Percentiles rank a stretch among this genome's conserved stretches.
Conservation (phyloP, 2,888 invertebrate genomes). For the Spatulosminthurus flaviceps region DNA sequence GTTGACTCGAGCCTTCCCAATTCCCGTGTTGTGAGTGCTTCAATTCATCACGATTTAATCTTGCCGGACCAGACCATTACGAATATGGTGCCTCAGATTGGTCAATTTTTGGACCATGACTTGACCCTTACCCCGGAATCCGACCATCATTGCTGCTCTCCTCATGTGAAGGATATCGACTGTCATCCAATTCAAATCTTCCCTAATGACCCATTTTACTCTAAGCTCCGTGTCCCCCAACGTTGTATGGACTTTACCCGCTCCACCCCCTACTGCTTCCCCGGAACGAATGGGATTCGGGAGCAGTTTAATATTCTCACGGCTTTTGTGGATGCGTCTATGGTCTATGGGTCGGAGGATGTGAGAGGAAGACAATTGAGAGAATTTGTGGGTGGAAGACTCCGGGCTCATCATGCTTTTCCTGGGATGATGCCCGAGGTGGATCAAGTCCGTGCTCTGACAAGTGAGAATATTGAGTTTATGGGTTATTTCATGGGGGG, state of each 20-base stretch:
- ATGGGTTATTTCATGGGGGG: slow-evolving; percentile 62
- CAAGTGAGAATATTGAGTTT: slow-evolving; percentile 56
- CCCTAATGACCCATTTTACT: slow-evolving; percentile 58
- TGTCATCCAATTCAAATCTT: slow-evolving; percentile 59
- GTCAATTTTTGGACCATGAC: slow-evolving; percentile 63
- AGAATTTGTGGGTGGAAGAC: slow-evolving; percentile 51
- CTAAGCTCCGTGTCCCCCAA: slow-evolving; percentile 45
- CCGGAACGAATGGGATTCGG: slow-evolving; percentile 56
- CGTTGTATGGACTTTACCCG: slow-evolving; percentile 62
- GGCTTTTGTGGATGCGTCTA: slow-evolving; percentile 60
- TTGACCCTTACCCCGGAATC: slow-evolving; percentile 61
- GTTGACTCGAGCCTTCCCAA: slow-evolving; percentile 59
- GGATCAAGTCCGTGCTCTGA: slow-evolving; percentile 53
- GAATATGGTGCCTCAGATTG: slow-evolving; percentile 63
- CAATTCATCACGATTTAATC: slow-evolving; percentile 61
- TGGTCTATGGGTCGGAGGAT: slow-evolving; percentile 62
- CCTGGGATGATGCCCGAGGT: slow-evolving; percentile 58
- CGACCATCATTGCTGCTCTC: slow-evolving; percentile 50
- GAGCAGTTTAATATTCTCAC: slow-evolving; percentile 63
- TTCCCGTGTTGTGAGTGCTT: slow-evolving; percentile 58
- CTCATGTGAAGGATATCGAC: slow-evolving; percentile 48
- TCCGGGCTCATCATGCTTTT: slow-evolving; percentile 49
- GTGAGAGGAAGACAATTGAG: slow-evolving; percentile 57
- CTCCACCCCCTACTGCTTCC: slow-evolving; percentile 62
- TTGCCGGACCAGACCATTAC: slow-evolving; percentile 59